Evolutionary conservation across 2,113 vertebrate genomes (phyloP), one percentile per base, ranked within the genome.

Genomic region (Crocuta crocuta): DNA sequence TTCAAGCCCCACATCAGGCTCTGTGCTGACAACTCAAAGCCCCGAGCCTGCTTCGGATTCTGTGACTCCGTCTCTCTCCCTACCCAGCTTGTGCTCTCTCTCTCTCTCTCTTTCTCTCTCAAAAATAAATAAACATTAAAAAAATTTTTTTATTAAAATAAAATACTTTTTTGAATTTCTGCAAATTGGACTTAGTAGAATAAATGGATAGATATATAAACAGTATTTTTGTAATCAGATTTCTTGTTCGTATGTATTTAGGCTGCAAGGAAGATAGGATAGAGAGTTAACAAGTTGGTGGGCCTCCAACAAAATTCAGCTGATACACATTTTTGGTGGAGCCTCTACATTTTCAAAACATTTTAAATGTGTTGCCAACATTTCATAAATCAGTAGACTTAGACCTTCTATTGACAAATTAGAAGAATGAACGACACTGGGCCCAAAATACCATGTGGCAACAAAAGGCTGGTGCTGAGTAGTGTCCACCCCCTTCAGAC

Each of bases 211-310:
- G 33, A 45, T 17, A 89, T 50, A 95, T 48, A 78, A 92, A 39
- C 35, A 85, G 28, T 19, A 82, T 50, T 76, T 53, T 26, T 39
- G 10, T 70, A 50, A 84, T 78, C 66, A 81, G 80, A 82, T 86
- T 84, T 94, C 58, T 89, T 63, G 16, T 95, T 70, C 55, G 55
- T 50, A 55, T 83, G 7, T n/a, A 80, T 76, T 85, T 55, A 88
- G 39, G 91, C 65, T 74, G 65, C 76, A 48, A 17, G 48, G n/a
- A 91, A 88, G 45, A 66, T 88, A 79, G 5, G 39, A 55, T 4
- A 61, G 13, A 92, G 68, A 78, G 89, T 83, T 78, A 93, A 93
- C 50, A 96, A 93, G 53, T 17, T 78, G 45, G 19, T 91, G 39
- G 45, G 4, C 39, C 73, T 58, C 33, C 83, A 65, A 85, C 19